Evolutionary conservation across 2,888 invertebrate species (phyloP).

Genomic region (Venustoraphidia nigricollis): DNA sequence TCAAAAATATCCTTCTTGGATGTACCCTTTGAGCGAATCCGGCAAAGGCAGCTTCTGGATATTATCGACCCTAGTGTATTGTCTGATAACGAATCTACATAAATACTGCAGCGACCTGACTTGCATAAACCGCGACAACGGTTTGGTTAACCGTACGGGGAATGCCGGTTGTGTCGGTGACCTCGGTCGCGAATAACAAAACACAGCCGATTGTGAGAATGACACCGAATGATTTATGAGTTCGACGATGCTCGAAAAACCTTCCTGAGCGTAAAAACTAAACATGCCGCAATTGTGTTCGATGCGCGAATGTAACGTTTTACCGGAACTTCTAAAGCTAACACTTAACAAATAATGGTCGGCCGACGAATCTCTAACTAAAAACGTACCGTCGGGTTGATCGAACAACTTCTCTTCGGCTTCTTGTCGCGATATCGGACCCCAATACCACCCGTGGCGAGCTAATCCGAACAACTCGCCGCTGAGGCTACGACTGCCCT

Average conservation of each 20-base stretch:
- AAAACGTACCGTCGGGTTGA: slow-evolving; percentile 59
- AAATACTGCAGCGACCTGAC: slow-evolving; percentile 55
- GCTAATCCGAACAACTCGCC: slow-evolving; percentile 21
- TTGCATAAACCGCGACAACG: slow-evolving; percentile 57
- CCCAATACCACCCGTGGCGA: slow-evolving; percentile 68
- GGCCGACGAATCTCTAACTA: slow-evolving; percentile 64
- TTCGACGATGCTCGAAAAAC: slow-evolving; percentile 46
- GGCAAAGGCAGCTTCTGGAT: slow-evolving; percentile 54
- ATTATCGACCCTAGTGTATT: slow-evolving; percentile 47
- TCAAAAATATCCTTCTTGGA: slow-evolving; percentile 19
- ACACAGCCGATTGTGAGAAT: slow-evolving; percentile 51
- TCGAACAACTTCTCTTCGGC: slow-evolving; percentile 52
- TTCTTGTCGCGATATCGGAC: slow-evolving; percentile 53
- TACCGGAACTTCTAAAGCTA: slow-evolving; percentile 53
- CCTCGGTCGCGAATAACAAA: slow-evolving; percentile 54
- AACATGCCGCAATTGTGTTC: slow-evolving; percentile 50
- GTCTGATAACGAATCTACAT: slow-evolving; percentile 57
- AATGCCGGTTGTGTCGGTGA: slow-evolving; percentile 51
- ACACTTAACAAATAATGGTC: slow-evolving; percentile 53
- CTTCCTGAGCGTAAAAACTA: slow-evolving; percentile 28
- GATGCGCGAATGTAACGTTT: slow-evolving; percentile 57
- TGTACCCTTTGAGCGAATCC: slow-evolving; percentile 35
- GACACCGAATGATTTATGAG: slow-evolving; percentile 59
- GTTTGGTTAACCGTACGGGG: slow-evolving; percentile 57
- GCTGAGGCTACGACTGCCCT: slow-evolving; percentile 1